Conservation (phyloP, 2,113 vertebrate genomes). For the Reinhardtius hippoglossoides region DNA sequence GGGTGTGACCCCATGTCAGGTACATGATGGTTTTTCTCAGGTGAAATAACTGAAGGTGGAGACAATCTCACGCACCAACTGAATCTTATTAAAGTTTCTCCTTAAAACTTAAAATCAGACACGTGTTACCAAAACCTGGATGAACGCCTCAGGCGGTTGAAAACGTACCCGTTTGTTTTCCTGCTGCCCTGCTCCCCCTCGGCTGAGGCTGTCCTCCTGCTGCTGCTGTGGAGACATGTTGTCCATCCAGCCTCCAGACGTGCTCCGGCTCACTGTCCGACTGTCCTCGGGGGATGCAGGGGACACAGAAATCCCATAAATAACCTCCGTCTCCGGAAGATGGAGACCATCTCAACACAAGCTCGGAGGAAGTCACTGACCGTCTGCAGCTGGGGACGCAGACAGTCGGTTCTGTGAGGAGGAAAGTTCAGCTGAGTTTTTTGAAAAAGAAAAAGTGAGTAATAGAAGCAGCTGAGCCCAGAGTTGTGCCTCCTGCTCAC, state of each 20-base stretch:
- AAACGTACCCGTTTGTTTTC: conserved; percentile 68
- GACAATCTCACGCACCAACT: too few species aligned
- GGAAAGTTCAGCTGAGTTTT: neutral
- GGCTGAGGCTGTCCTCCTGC: neutral
- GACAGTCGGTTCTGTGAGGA: neutral
- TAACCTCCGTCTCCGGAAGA: conserved; percentile 1
- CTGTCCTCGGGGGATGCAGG: conserved; percentile 38
- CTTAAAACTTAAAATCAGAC: neutral
- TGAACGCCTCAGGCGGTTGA: too few species aligned
- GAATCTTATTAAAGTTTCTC: neutral
- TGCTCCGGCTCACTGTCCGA: conserved; percentile 33
- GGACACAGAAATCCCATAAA: conserved; percentile 37
- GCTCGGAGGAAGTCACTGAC: neutral
- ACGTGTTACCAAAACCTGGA: too few species aligned
- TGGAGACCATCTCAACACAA: conserved; percentile 40
- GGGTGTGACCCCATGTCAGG: too few species aligned
- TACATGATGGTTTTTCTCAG: too few species aligned
- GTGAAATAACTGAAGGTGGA: too few species aligned
- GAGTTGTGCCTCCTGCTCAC: neutral
- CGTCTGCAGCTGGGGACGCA: neutral
- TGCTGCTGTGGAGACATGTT: conserved; percentile 81
- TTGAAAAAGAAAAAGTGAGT: neutral
- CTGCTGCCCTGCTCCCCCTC: conserved; percentile 30
- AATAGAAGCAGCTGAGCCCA: neutral
- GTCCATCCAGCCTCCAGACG: conserved; percentile 76